Percentiles rank a stretch among this genome's conserved stretches.
phyloP scores from a whole-genome alignment of 2,113 vertebrate species.

The Festucalex cinctus region DNA sequence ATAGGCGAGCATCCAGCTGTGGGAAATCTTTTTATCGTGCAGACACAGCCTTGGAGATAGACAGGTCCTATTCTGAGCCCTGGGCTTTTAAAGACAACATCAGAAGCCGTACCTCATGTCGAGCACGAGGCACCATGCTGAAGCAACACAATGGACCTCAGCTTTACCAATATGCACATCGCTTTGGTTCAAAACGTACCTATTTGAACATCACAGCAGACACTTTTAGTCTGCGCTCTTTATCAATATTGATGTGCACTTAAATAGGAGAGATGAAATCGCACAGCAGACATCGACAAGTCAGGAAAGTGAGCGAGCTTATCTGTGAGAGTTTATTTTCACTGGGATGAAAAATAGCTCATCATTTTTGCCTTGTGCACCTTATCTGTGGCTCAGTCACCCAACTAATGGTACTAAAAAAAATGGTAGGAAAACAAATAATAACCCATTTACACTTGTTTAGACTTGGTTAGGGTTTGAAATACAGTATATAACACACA shows the following conservation, averaged over 20 bases:
- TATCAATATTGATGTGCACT: constrained; percentile 69
- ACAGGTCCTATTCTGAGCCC: constrained; percentile 35
- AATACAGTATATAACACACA: constrained; percentile 4
- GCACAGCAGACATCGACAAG: constrained; percentile 68
- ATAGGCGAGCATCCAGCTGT: constrained; percentile 51
- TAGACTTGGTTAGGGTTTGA: constrained; percentile 29
- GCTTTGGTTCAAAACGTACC: constrained; percentile 26
- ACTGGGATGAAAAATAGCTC: constrained; percentile 66
- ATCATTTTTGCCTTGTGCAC: constrained; percentile 64
- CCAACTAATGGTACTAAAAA: constrained; percentile 52
- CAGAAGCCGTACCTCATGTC: constrained; percentile 8
- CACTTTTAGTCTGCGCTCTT: constrained; percentile 53
- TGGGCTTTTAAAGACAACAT: constrained; percentile 24
- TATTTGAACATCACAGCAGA: constrained; percentile 40
- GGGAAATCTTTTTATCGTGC: constrained; percentile 62
- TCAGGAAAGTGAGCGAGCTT: constrained; percentile 63
- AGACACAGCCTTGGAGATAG: constrained; percentile 52
- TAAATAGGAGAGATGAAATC: constrained; percentile 66
- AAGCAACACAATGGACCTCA: constrained; percentile 11
- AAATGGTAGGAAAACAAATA: constrained; percentile 26
- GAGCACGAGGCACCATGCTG: constrained; percentile 14
- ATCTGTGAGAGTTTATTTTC: constrained; percentile 46
- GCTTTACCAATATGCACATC: background rate
- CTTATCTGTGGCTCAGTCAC: constrained; percentile 65
- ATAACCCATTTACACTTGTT: constrained; percentile 31